Conservation (phyloP, 2,888 invertebrate genomes). For the Tetragonula carbonaria region DNA sequence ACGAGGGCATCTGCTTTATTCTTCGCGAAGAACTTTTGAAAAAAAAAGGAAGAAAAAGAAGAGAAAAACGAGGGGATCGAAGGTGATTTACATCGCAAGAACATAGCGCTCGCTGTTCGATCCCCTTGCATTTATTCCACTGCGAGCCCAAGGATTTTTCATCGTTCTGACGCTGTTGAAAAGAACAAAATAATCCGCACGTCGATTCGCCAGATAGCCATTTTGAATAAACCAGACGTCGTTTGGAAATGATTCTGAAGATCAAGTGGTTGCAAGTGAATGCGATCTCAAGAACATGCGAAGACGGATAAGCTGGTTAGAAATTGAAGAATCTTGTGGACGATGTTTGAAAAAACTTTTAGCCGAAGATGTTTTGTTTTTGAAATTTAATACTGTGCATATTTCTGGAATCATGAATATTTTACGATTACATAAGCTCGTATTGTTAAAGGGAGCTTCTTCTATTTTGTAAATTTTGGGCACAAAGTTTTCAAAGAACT, state of each 20-base stretch:
- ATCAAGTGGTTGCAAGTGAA: not conserved
- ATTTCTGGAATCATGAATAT: too few relatives aligned
- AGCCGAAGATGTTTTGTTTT: too few relatives aligned
- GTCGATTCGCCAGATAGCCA: slow-evolving; percentile 25
- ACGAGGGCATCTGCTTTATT: slow-evolving; percentile 51
- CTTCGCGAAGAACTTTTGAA: slow-evolving; percentile 40
- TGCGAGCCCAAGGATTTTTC: slow-evolving; percentile 38
- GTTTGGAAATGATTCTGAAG: not conserved
- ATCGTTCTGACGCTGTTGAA: slow-evolving; percentile 14
- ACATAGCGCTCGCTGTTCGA: slow-evolving; percentile 19
- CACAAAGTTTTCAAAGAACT: too few relatives aligned
- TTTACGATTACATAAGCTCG: too few relatives aligned
- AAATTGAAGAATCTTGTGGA: too few relatives aligned
- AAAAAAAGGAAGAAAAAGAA: not conserved
- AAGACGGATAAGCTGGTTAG: too few relatives aligned
- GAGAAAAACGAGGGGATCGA: not conserved
- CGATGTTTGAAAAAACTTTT: too few relatives aligned
- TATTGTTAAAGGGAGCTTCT: too few relatives aligned
- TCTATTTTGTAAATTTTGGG: too few relatives aligned
- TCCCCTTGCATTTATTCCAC: slow-evolving; percentile 56
- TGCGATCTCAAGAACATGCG: too few relatives aligned
- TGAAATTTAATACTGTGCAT: too few relatives aligned
- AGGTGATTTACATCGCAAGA: slow-evolving; percentile 63
- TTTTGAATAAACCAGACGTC: not conserved
- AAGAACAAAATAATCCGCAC: slow-evolving; percentile 25